Evolutionary conservation across 2,797 vertebrate genomes (phyloP), one percentile per base, ranked within the genome.

Genomic region (Xerus rutilus): DNA sequence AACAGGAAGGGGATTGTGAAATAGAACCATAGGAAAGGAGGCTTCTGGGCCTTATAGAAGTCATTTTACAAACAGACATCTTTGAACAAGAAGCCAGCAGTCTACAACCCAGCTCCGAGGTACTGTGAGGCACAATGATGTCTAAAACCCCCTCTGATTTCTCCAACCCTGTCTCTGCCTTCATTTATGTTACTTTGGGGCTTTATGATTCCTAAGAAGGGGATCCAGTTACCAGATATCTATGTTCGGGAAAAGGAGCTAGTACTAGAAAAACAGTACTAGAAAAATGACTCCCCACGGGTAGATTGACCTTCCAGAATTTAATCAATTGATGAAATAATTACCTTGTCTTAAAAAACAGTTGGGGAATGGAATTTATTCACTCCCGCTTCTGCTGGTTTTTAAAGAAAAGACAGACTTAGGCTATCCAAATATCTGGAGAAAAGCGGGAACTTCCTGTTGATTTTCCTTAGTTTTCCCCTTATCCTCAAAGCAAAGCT

Each of bases 41-140:
- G 69, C 35, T 93, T 92, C 87, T 43, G 43, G 45, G 49, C 52
- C 64, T 72, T 89, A 39, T n/a, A 1, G n/a, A 86, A 96, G 67
- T 54, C n/a, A 14, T 74, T 62, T 15, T 92, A 67, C 57, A 92
- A 94, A 86, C n/a, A 89, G 14, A 87, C 9, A 43, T 23, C 32
- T 77, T 7, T 85, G 88, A 92, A 21, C 30, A 78, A 90, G 73
- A 90, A 57, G 32, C 20, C 20, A 79, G 30, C 2, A 2, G 25
- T 43, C 15, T 47, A 15, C 3, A 87, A 25, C 1, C 8, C 54
- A 28, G 77, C 69, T 74, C 54, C 43, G 18, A 23, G 64, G 23
- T 28, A 25, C 52, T 49, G 5, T 0, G 0, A 20, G 30, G 43
- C 15, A 21, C 5, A 12, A 0, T 4, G 7, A 30, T 20, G 32